Evolutionary conservation across 2,113 vertebrate species (phyloP), one percentile per base, ranked within the genome.

Genomic region (Chionis minor): DNA sequence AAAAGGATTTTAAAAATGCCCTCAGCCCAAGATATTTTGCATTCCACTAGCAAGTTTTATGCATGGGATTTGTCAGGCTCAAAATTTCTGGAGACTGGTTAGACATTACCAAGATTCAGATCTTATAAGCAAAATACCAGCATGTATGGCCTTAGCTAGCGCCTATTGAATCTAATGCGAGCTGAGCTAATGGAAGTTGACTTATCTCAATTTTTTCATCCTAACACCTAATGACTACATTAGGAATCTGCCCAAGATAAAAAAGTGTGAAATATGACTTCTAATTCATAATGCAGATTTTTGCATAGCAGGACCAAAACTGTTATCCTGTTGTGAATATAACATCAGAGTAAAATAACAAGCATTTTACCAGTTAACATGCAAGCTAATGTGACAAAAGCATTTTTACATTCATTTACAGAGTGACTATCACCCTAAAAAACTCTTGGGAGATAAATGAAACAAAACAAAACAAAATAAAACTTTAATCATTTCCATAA

Each of bases 271-370:
- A 74, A 81, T 91, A 89, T 88, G 94, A 51, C 79, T 96, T 80
- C 95, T 96, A 77, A 94, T 97, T 97, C 95, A 75, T 95, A 96
- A 97, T 96, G 92, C 83, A 97, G 94, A 95, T 96, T 96, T 97
- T 96, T 97, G 89, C 96, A 96, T 96, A 97, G 78, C 94, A 86
- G 95, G 89, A 96, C 96, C 94, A 97, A 95, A 96, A 96, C 94
- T 94, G 96, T 96, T 95, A 70, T 20, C 83, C 86, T 96, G 96
- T 86, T 95, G 87, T 77, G 95, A 97, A 95, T 63, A 87, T 35
- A 94, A 93, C 65, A 97, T 70, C 88, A 91, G 89, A 93, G 86
- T 62, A 59, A 83, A 97, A 96, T 89, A 96, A 91, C 88, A 96
- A 94, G 95, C 83, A 38, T 93, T 96, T 96, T 97, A 87, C 73